Conservation (phyloP, 1,140 invertebrate genomes). For the Papilio polytes region DNA sequence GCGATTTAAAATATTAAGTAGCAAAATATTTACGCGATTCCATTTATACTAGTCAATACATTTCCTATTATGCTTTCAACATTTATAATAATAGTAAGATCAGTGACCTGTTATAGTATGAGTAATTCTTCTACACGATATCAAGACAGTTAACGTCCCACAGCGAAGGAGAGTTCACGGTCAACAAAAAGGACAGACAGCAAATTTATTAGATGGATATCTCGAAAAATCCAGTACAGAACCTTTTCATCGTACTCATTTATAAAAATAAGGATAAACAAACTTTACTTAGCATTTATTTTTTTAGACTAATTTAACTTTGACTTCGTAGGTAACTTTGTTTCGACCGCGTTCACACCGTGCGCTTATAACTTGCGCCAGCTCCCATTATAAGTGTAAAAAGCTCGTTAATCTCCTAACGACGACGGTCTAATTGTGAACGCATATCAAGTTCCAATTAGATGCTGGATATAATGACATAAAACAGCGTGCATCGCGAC, state of each 20-base stretch:
- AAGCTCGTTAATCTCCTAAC: constrained; percentile 74
- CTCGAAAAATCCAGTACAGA: not conserved
- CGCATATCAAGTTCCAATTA: constrained; percentile 80
- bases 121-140: not conserved
- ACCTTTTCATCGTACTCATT: not conserved
- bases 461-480: constrained; percentile 70
- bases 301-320: no score
- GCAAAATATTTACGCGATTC: not conserved
- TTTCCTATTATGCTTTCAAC: not conserved
- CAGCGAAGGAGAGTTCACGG: constrained; percentile 30
- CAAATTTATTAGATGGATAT: constrained; percentile 9
- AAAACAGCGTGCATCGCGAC: constrained; percentile 55
- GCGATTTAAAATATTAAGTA: constrained; percentile 2
- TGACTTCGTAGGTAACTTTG: no score
- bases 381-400: constrained; percentile 56
- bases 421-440: constrained; percentile 71
- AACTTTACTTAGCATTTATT: not conserved
- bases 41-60: not conserved
- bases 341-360: constrained; percentile 5
- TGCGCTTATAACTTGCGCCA: constrained; percentile 40
- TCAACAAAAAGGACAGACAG: constrained; percentile 16
- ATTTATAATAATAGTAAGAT: not conserved
- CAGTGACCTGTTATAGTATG: not conserved
- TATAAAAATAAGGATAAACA: not conserved
- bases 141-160: constrained; percentile 14